These are phyloP conservation scores for Troilus luridus DNA, from an alignment of 2,888 invertebrate species.

Conservation along the genomic window DNA sequence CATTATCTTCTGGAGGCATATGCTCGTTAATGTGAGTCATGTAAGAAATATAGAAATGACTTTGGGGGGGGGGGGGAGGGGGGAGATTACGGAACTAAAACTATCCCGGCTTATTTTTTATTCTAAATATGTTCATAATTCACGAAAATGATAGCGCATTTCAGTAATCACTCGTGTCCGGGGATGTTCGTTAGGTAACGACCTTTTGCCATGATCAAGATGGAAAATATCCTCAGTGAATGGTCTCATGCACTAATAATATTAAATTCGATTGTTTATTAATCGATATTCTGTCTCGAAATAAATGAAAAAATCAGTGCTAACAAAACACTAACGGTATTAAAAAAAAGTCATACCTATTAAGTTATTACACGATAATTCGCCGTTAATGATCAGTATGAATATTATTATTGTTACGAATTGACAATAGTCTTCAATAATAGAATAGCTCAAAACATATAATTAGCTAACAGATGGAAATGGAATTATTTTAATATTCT, in stretches of 20 bases:
- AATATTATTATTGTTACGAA: no score
- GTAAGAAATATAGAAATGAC: neutral
- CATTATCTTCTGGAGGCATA: neutral
- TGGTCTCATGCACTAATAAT: neutral
- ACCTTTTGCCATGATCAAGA: constrained; percentile 10
- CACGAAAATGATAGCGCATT: neutral
- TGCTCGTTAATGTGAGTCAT: neutral
- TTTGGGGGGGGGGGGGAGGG: no score
- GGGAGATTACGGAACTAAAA: neutral
- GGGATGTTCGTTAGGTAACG: neutral
- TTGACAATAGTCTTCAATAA: no score
- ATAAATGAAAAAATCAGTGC: neutral
- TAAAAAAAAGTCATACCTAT: no score
- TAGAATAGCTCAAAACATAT: no score
- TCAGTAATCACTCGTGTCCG: constrained; percentile 7
- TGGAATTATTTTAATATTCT: no score
- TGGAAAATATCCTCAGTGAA: constrained; percentile 6
- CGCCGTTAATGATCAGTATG: no score
- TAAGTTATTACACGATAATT: no score
- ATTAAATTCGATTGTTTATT: neutral
- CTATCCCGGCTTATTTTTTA: neutral
- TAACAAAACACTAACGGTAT: no score
- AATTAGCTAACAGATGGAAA: no score
- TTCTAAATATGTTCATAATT: neutral
- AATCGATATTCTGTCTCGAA: neutral